A percentile compares a stretch with the other conserved stretches of the same genome.
Conservation (phyloP, 1,140 invertebrate genomes). For the Rhagoletis zephyria region DNA sequence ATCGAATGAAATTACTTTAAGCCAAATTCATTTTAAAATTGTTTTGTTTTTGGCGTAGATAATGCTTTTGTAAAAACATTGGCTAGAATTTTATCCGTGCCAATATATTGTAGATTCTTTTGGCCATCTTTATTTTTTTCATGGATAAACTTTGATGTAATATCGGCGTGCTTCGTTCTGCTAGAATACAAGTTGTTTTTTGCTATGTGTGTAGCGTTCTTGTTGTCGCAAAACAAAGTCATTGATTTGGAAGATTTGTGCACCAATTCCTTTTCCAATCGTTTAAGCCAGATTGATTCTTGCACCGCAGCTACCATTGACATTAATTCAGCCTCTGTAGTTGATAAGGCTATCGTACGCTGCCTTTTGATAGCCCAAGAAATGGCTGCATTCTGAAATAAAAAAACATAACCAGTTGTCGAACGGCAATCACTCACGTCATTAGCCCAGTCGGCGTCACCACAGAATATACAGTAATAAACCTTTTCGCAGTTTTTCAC, state of each 20-base stretch:
- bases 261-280: slow-evolving; percentile 18
- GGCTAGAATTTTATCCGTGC: too few species aligned
- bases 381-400: slow-evolving; percentile 59
- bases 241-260: slow-evolving; percentile 1
- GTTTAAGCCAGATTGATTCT: slow-evolving; percentile 57
- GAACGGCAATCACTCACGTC: slow-evolving; percentile 62
- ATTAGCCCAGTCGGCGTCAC: slow-evolving; percentile 60
- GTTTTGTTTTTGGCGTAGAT: too few species aligned
- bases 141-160: neutral
- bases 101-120: neutral
- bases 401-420: slow-evolving; percentile 66
- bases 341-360: slow-evolving; percentile 58
- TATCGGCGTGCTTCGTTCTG: slow-evolving; percentile 5
- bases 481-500: too few species aligned
- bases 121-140: neutral
- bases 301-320: slow-evolving; percentile 60
- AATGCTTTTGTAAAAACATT: too few species aligned
- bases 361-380: slow-evolving; percentile 39
- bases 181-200: slow-evolving; percentile 1
- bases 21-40: too few species aligned
- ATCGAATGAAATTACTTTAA: too few species aligned
- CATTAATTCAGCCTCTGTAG: slow-evolving; percentile 68
- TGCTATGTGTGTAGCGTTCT: slow-evolving; percentile 60
- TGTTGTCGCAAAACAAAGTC: slow-evolving; percentile 59
- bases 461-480: too few species aligned